phyloP scores from a whole-genome alignment of 2,113 vertebrate species.

The Grantiella picta region DNA sequence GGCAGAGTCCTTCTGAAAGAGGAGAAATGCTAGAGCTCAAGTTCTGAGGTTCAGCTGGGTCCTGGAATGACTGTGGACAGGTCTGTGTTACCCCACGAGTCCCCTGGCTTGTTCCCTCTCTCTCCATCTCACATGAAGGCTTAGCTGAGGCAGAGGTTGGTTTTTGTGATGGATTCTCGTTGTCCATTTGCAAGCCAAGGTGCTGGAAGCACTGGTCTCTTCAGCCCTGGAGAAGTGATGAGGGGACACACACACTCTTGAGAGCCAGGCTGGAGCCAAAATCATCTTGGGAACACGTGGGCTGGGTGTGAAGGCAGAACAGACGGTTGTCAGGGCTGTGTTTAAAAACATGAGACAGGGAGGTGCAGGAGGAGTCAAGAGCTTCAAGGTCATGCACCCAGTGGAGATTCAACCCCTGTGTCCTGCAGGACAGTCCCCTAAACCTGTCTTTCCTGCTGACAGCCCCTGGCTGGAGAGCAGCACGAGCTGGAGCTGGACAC shows the following conservation, averaged over 20 bases:
- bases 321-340: background rate
- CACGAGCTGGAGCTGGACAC: background rate
- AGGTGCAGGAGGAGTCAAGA: background rate
- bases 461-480: background rate
- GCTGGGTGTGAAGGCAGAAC: background rate
- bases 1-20: background rate
- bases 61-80: background rate
- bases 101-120: background rate
- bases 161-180: fast-evolving
- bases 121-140: background rate
- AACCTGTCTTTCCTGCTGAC: background rate
- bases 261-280: background rate
- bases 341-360: background rate
- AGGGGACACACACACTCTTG: background rate
- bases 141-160: background rate
- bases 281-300: background rate
- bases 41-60: fast-evolving
- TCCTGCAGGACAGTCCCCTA: background rate
- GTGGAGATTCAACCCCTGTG: background rate
- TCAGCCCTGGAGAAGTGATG: background rate
- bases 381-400: background rate
- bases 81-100: background rate
- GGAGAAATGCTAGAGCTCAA: background rate
- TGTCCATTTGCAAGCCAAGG: background rate
- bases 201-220: background rate